A percentile compares a stretch with the other conserved stretches of the same genome.
Conservation (phyloP, 2,113 vertebrate species). For the Colistium nudipinnis region DNA sequence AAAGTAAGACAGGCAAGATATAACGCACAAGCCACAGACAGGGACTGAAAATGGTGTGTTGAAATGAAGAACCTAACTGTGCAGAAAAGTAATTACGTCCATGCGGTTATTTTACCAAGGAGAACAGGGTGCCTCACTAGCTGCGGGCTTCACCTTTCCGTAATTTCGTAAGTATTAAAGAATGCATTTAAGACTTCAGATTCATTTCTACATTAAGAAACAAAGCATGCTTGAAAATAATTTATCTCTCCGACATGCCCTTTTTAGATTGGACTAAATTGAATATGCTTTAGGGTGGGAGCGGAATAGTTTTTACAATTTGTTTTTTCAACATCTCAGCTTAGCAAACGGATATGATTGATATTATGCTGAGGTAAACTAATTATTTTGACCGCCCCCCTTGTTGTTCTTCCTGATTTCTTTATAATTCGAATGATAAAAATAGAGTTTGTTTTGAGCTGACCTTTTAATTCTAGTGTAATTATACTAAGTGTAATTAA, state of each 20-base stretch:
- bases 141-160: conserved; percentile 32
- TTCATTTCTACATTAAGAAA: conserved; percentile 42
- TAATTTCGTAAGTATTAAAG: conserved; percentile 46
- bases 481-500: too few relatives aligned
- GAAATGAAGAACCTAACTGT: conserved; percentile 5
- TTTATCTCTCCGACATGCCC: conserved; percentile 49
- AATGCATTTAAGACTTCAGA: conserved; percentile 44
- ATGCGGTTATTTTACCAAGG: conserved; percentile 21
- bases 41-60: neutral
- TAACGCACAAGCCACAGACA: neutral
- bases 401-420: conserved; percentile 6
- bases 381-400: neutral
- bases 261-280: conserved; percentile 46
- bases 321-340: conserved; percentile 1
- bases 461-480: neutral
- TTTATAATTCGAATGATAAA: neutral
- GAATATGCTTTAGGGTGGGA: conserved; percentile 14
- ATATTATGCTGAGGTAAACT: conserved; percentile 6
- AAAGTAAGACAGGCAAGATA: conserved; percentile 3
- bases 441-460: neutral
- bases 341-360: neutral
- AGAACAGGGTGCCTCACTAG: conserved; percentile 5
- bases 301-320: conserved; percentile 5
- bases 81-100: conserved; percentile 39
- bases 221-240: conserved; percentile 24